phyloP scores from a whole-genome alignment of 2,797 vertebrate species.

The Pipistrellus pygmaeus region DNA sequence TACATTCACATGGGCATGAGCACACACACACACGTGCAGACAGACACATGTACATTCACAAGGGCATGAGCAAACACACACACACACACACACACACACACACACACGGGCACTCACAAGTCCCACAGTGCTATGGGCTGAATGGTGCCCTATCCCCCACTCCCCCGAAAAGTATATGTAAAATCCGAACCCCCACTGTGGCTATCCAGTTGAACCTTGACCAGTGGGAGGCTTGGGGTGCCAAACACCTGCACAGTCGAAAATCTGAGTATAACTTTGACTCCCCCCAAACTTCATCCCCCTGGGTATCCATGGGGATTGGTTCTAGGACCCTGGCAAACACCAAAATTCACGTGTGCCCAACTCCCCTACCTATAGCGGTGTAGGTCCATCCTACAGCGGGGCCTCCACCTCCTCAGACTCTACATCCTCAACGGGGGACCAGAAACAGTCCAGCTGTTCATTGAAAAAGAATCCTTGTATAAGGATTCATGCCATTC shows the following conservation, averaged over 20 bases:
- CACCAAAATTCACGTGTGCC: not conserved
- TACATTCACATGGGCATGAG: too few species aligned
- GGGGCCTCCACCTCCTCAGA: not conserved
- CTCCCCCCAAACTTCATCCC: not conserved
- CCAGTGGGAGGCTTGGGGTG: not conserved
- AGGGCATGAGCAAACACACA: not conserved
- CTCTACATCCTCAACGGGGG: not conserved
- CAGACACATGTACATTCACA: too few species aligned
- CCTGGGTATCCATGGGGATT: not conserved
- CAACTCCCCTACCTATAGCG: not conserved
- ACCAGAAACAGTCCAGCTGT: not conserved
- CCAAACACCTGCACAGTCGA: not conserved
- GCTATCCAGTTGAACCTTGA: not conserved
- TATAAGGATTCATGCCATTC: not conserved
- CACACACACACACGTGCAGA: not conserved
- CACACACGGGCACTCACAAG: too few species aligned
- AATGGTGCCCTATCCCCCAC: not conserved
- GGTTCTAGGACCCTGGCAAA: not conserved
- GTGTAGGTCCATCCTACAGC: not conserved
- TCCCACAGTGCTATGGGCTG: not conserved
- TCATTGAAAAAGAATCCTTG: not conserved
- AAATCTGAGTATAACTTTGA: not conserved
- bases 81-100: not conserved
- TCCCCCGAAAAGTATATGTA: not conserved
- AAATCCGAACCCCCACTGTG: not conserved